phyloP scores from a whole-genome alignment of 2,113 vertebrate genomes.

The Strix uralensis region DNA sequence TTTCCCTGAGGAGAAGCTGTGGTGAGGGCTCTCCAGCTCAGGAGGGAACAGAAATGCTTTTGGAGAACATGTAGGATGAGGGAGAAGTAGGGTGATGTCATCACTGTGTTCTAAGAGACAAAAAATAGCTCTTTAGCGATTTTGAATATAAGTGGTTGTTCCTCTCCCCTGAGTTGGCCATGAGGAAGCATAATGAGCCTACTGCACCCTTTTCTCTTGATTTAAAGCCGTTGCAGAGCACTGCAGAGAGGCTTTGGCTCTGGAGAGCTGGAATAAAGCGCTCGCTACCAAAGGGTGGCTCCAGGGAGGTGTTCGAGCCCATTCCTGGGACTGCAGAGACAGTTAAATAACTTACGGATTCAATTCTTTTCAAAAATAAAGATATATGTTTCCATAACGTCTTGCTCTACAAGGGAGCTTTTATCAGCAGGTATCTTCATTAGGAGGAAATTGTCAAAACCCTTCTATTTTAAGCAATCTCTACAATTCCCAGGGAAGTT shows the following conservation, averaged over 20 bases:
- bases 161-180: not conserved
- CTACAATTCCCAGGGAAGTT: not conserved
- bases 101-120: not conserved
- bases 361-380: not conserved
- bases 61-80: not conserved
- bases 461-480: no score
- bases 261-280: not conserved
- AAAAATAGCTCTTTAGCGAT: not conserved
- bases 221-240: not conserved
- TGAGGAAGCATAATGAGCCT: not conserved
- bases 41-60: not conserved
- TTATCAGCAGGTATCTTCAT: not conserved
- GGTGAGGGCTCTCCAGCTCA: no score
- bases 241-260: not conserved
- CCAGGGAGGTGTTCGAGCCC: not conserved
- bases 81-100: not conserved
- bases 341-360: not conserved
- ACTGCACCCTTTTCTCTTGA: not conserved
- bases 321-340: not conserved
- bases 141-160: not conserved
- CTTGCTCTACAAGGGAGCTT: not conserved
- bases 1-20: no score
- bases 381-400: not conserved
- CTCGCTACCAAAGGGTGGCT: fast-evolving
- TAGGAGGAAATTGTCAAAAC: no score